These are phyloP conservation scores for Spea bombifrons DNA, from an alignment of 2,113 vertebrate species.

Conservation along the genomic window DNA sequence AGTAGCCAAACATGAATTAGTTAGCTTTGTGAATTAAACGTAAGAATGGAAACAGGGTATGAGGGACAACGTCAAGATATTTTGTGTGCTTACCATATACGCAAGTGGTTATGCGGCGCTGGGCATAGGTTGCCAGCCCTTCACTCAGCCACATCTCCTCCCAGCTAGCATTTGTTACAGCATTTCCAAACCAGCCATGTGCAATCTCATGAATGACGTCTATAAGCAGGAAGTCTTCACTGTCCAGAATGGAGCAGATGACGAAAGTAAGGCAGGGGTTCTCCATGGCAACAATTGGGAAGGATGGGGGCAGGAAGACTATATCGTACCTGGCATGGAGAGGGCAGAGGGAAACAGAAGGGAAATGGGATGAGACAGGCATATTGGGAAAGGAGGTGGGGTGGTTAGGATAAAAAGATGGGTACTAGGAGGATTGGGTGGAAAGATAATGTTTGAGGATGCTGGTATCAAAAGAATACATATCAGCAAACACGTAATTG, in stretches of 20 bases:
- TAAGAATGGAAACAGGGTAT: not conserved
- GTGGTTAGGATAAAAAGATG: not conserved
- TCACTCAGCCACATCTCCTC: slow-evolving; percentile 99
- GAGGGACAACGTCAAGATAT: not conserved
- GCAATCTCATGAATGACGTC: slow-evolving; percentile 93
- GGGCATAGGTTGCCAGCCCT: slow-evolving; percentile 91
- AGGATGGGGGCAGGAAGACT: slow-evolving; percentile 93
- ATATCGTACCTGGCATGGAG: slow-evolving; percentile 83
- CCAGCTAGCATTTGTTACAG: slow-evolving; percentile 95
- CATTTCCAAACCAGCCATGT: slow-evolving; percentile 96
- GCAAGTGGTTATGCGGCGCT: slow-evolving; percentile 89
- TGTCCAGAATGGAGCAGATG: slow-evolving; percentile 95
- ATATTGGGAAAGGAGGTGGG: not conserved
- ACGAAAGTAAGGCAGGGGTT: slow-evolving; percentile 98
- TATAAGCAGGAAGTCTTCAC: slow-evolving; percentile 91
- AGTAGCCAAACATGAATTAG: no score
- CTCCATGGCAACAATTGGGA: slow-evolving; percentile 98
- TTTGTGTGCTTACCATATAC: slow-evolving; percentile 73
- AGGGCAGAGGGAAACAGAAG: slow-evolving; percentile 1
- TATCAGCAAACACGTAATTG: no score
- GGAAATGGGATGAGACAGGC: not conserved
- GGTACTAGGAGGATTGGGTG: not conserved
- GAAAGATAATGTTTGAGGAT: no score
- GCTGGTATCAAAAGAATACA: no score
- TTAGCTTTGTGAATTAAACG: no score